Percentiles rank a stretch among this genome's conserved stretches.
Conservation (phyloP, 2,888 invertebrate species). For the Mesochorus sp. region DNA sequence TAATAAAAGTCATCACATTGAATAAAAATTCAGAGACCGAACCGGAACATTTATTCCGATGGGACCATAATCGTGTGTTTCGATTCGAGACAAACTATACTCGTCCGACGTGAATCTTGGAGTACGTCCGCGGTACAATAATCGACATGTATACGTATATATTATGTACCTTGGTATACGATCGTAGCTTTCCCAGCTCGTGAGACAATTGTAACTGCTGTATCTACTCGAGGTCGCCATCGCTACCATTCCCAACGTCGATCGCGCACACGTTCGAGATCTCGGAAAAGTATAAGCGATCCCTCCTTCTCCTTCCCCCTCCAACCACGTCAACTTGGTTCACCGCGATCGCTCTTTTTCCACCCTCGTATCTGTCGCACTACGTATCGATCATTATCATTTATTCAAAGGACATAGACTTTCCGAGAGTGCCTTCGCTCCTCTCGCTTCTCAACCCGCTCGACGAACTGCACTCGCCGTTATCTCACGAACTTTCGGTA, state of each 20-base stretch:
- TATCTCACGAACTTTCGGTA: slow-evolving; percentile 5
- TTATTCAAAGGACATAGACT: slow-evolving; percentile 59
- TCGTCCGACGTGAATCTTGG: not conserved
- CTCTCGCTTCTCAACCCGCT: not conserved
- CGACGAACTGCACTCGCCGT: not conserved
- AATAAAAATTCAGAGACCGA: too few species aligned
- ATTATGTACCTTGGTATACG: slow-evolving; percentile 91
- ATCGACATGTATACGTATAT: not conserved
- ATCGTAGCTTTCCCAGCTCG: slow-evolving; percentile 96
- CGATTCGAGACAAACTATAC: slow-evolving; percentile 21
- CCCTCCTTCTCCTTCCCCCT: not conserved
- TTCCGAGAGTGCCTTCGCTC: slow-evolving; percentile 29
- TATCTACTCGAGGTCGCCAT: slow-evolving; percentile 91
- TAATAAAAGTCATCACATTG: too few species aligned
- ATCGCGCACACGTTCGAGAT: slow-evolving; percentile 52
- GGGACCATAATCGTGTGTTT: slow-evolving; percentile 42
- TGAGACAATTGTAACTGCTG: slow-evolving; percentile 94
- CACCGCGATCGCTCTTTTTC: slow-evolving; percentile 21
- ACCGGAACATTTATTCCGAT: too few species aligned
- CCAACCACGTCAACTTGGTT: not conserved
- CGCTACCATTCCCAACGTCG: slow-evolving; percentile 68
- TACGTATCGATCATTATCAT: slow-evolving; percentile 60
- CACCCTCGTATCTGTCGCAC: slow-evolving; percentile 22
- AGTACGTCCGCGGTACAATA: not conserved
- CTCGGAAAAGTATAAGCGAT: slow-evolving; percentile 38